These are phyloP conservation scores for Phoxinus dragarum DNA, from an alignment of 2,797 vertebrate genomes.

Conservation along the genomic window DNA sequence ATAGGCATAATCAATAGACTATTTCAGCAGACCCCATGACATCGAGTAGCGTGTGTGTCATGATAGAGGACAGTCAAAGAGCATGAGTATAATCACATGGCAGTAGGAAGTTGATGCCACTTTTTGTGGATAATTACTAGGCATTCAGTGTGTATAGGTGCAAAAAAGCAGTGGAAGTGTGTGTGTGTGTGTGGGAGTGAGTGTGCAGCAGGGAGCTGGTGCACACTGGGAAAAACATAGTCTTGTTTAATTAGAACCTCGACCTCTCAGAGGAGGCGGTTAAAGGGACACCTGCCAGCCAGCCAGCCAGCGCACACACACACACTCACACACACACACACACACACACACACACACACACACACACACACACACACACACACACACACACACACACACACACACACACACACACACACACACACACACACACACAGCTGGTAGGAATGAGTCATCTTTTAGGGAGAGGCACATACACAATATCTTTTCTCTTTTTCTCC, in stretches of 20 bases:
- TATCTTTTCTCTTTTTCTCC: background rate
- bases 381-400: background rate
- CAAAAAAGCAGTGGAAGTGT: slow-evolving; percentile 14
- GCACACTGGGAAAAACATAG: slow-evolving; percentile 38
- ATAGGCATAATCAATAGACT: background rate
- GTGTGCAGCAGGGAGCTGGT: slow-evolving; percentile 8
- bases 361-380: background rate
- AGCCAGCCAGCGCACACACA: background rate
- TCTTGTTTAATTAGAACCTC: slow-evolving; percentile 42
- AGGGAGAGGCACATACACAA: background rate
- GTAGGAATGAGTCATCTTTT: slow-evolving; percentile 28
- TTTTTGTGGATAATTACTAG: slow-evolving; percentile 20
- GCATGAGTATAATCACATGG: background rate
- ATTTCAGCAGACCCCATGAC: background rate
- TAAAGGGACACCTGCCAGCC: slow-evolving; percentile 29
- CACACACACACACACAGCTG: background rate
- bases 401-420: slow-evolving; percentile 1
- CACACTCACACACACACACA: background rate
- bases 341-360: background rate
- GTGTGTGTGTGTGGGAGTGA: slow-evolving; percentile 5
- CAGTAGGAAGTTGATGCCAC: slow-evolving; percentile 2
- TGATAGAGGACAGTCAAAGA: background rate
- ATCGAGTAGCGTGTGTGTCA: background rate
- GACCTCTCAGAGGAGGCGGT: slow-evolving; percentile 20
- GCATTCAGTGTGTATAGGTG: slow-evolving; percentile 4